These are phyloP conservation scores for Teleogryllus occipitalis DNA, from an alignment of 1,140 invertebrate genomes.

Conservation along the genomic window DNA sequence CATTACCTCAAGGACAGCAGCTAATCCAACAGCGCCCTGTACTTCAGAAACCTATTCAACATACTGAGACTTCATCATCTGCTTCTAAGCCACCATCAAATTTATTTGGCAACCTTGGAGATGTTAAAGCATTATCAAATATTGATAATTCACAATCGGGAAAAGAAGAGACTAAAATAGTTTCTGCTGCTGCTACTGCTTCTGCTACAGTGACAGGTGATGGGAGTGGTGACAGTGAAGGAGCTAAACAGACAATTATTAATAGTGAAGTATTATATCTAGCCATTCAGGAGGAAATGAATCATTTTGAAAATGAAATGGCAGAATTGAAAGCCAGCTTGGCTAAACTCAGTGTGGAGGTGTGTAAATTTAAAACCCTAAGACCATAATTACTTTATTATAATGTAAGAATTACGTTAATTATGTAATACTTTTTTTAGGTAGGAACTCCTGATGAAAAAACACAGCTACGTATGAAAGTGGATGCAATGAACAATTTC, in stretches of 20 bases:
- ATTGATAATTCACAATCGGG: too few species aligned
- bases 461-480: constrained; percentile 37
- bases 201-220: not conserved
- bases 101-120: too few species aligned
- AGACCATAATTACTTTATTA: not conserved
- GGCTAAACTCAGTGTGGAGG: constrained; percentile 7
- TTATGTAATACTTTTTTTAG: not conserved
- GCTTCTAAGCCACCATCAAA: too few species aligned
- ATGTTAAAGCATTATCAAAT: too few species aligned
- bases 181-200: too few species aligned
- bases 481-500: constrained; percentile 38
- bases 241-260: not conserved
- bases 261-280: constrained; percentile 11
- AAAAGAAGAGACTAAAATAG: too few species aligned
- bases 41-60: too few species aligned
- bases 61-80: too few species aligned
- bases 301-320: constrained; percentile 11
- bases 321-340: not conserved
- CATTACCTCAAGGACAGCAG: too few species aligned
- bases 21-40: too few species aligned
- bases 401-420: not conserved
- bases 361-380: not conserved
- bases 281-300: constrained; percentile 17
- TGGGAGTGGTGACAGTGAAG: not conserved
- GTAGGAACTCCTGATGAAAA: constrained; percentile 43